These are phyloP conservation scores for Actinia equina DNA, from an alignment of 64 coral and sea anemone genomes.

Conservation along the genomic window DNA sequence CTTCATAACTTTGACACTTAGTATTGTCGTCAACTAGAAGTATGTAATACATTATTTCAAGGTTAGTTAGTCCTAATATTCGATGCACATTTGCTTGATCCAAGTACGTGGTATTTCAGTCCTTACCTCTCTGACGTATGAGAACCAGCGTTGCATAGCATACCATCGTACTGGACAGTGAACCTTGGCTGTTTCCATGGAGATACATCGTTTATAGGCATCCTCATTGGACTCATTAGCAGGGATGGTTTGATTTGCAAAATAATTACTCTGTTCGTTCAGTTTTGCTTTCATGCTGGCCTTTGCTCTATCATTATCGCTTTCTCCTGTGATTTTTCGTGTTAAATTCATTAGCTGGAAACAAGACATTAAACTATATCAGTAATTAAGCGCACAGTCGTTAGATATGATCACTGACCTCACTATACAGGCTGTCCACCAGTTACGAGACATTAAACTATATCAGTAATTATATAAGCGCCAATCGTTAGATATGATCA, in stretches of 20 bases:
- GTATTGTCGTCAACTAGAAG: conserved; percentile 24
- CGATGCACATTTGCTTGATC: neutral
- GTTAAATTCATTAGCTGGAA: conserved; percentile 28
- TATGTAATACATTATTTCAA: neutral
- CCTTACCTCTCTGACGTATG: conserved; percentile 38
- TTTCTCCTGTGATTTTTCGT: conserved; percentile 21
- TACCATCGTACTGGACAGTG: conserved; percentile 36
- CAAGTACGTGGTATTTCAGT: neutral
- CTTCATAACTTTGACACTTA: conserved; percentile 40
- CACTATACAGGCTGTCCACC: neutral
- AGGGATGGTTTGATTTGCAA: conserved; percentile 20
- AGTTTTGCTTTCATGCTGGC: neutral
- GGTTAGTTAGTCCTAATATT: neutral
- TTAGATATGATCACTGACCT: conserved; percentile 28
- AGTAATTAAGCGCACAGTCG: too few species aligned
- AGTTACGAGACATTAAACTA: conserved; percentile 1
- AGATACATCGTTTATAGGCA: conserved; percentile 27
- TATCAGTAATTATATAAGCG: too few species aligned
- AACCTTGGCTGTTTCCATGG: conserved; percentile 4
- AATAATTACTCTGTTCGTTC: conserved; percentile 1
- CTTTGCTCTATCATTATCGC: conserved; percentile 23
- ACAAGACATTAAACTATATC: neutral
- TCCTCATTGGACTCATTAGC: conserved; percentile 45
- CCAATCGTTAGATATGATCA: neutral
- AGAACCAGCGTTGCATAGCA: conserved; percentile 38